A percentile compares a stretch with the other conserved stretches of the same genome.
Evolutionary conservation across 2,888 invertebrate species (phyloP).

Genomic region (Dasysyrphus tricinctus): DNA sequence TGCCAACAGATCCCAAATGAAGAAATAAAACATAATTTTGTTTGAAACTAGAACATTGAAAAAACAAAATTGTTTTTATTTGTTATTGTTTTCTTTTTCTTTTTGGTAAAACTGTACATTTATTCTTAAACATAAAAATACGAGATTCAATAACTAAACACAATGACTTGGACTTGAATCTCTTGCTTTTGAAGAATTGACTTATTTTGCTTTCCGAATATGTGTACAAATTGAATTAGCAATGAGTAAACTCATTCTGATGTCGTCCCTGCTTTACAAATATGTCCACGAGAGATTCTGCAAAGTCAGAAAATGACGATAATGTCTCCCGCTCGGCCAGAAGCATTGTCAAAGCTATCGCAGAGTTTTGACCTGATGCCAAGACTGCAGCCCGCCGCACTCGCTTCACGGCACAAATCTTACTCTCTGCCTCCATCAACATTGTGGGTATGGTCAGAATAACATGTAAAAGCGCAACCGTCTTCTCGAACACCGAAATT

Average conservation of each 20-base stretch:
- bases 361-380: constrained; percentile 17
- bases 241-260: constrained; percentile 60
- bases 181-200: constrained; percentile 32
- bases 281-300: constrained; percentile 51
- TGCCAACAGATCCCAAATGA: constrained; percentile 81
- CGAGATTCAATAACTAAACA: constrained; percentile 27
- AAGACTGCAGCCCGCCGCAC: constrained; percentile 42
- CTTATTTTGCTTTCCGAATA: not conserved
- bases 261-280: constrained; percentile 31
- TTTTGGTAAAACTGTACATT: constrained; percentile 4
- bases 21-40: constrained; percentile 12
- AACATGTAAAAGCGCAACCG: constrained; percentile 54
- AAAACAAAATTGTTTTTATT: constrained; percentile 22
- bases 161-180: not conserved
- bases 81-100: no score
- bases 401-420: constrained; percentile 54
- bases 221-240: constrained; percentile 48
- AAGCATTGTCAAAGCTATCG: constrained; percentile 49
- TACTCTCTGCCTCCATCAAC: constrained; percentile 48
- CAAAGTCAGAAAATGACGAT: constrained; percentile 20
- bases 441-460: constrained; percentile 67
- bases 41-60: not conserved
- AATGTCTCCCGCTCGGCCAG: constrained; percentile 46
- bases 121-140: constrained; percentile 28
- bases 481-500: constrained; percentile 58